Evolutionary conservation across 2,797 vertebrate species (phyloP).

Genomic region (Momotus momota): DNA sequence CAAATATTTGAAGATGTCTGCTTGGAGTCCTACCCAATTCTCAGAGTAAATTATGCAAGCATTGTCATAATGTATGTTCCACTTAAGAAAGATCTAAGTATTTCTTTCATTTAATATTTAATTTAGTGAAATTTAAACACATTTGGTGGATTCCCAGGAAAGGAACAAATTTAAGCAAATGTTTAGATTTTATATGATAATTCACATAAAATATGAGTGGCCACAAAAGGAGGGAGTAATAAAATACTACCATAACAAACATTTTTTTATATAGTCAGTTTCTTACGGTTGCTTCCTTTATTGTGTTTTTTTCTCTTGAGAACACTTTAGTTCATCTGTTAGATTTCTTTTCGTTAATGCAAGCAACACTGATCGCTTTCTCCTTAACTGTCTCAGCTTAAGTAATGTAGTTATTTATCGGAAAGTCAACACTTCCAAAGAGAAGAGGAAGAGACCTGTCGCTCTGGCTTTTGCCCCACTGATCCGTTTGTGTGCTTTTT

Average conservation of each 20-base stretch:
- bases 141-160: not conserved
- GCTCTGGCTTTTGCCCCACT: not conserved
- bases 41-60: not conserved
- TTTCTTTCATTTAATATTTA: not conserved
- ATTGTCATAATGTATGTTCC: not conserved
- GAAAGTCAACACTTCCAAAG: not conserved
- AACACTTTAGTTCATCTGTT: not conserved
- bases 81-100: not conserved
- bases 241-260: not conserved
- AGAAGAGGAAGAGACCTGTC: not conserved
- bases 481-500: not conserved
- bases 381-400: not conserved
- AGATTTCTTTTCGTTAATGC: constrained; percentile 16
- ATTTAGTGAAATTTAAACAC: not conserved
- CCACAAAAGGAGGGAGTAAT: not conserved
- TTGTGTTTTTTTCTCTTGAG: not conserved
- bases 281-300: not conserved
- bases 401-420: not conserved
- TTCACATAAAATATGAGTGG: not conserved
- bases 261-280: not conserved
- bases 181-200: not conserved
- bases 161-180: not conserved
- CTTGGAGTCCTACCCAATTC: not conserved
- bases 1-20: not conserved
- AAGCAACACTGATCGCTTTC: not conserved